Evolutionary conservation across 2,113 vertebrate species (phyloP), one percentile per base, ranked within the genome.

Genomic region (Datnioides undecimradiatus): DNA sequence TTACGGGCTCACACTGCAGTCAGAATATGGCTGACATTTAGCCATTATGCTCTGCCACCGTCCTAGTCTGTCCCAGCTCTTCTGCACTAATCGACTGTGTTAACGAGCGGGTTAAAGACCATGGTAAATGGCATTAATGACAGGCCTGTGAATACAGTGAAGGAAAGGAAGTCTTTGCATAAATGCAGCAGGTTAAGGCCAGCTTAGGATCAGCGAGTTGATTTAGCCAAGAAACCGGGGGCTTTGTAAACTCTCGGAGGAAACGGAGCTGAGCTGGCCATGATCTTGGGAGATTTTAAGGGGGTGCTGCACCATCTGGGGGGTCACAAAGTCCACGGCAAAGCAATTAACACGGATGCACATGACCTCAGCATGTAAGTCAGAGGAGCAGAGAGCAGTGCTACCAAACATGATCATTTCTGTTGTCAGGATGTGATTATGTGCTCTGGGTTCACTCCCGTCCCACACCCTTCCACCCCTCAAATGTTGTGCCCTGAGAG

Each of bases 361-460:
- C 57, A 86, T 87, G 88, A 85, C 87, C 84, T 81, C 60, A 16
- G 76, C 82, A 43, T 62, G 62, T 68, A 25, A 80, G 29, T 57
- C 69, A 62, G 14, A 23, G 59, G 55, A 65, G 77, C 79, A 82
- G 81, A 84, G 66, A 87, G 65, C 71, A 46, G 69, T 49, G 74
- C 76, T 34, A 52, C 76, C 25, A 66, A 90, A 83, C 73, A 63
- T 16, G 51, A 82, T 88, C 6, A 89, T 91, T 88, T 88, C 76
- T 70, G 74, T 79, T 90, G 90, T 91, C 88, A 88, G 84, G 80
- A 74, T 88, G 91, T 87, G 87, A 88, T 91, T 91, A 92, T 90
- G 81, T 76, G 43, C 81, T 82, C 86, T 12, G 57, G 73, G 73
- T 80, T 84, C 14, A 1, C 76, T 68, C 73, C 34, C 29, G 31